Base-by-base conservation (phyloP, 2,113 vertebrate genomes). In the Phalacrocorax brasilianus region DNA sequence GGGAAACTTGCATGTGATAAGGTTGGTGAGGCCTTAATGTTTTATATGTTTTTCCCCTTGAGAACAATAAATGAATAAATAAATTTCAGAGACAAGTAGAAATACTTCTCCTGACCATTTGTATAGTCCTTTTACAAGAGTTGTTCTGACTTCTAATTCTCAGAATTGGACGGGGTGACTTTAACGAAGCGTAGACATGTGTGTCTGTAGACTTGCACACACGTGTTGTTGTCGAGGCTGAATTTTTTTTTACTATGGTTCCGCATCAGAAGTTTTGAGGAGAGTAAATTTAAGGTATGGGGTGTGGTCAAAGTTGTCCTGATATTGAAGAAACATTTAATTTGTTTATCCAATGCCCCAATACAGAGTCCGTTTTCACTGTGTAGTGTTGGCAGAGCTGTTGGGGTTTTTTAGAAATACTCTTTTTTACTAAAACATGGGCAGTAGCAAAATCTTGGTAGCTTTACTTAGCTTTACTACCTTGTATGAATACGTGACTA, bases 1-100 rank as follows among this genome's bases (percentile, higher is more conserved):
- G n/a, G n/a, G 62, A 85, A 83, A 79, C 11, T 12, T 1, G 0
- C 23, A 23, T 1, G 0, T 75, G 14, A 5, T 77, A 55, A 55
- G 14, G 2, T 68, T 73, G 13, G 13, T 55, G 70, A 78, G 70
- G 23, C 62, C 38, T 55, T 88, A 38, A 65, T 55, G 49, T 50
- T 68, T 5, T 9, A 4, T 67, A 2, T 70, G 6, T 45, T 30
- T 65, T 80, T 62, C 18, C 22, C 2, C 5, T 35, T 67, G 26
- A 68, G 30, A 65, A 42, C 6, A 89, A 40, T 12, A 89, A 77
- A 61, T 67, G 68, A 38, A 47, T 67, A 72, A 38, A 47, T 22
- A 40, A 30, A 78, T 35, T 5, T 65, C 33, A 9, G 26, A 91
- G 19, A 30, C 42, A 81, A 92, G 61, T 1, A 2, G 12, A 58